Evolutionary conservation across 2,888 invertebrate genomes (phyloP), one percentile per base, ranked within the genome.

Genomic region (Embidobia sp.): DNA sequence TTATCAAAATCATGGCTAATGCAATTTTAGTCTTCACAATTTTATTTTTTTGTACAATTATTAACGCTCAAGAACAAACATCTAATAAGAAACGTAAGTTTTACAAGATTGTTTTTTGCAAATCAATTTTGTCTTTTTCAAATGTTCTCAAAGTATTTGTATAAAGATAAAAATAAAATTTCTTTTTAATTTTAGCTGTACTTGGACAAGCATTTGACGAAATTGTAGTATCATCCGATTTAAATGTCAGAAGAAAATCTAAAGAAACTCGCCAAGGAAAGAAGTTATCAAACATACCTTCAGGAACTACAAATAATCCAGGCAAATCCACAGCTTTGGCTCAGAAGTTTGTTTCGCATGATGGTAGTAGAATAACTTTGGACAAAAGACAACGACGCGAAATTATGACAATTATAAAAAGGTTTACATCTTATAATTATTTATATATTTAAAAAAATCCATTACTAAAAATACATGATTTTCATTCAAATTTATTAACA

Each of bases 121-220:
- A n/a, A n/a, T n/a, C n/a, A n/a, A n/a, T n/a, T n/a, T n/a, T n/a
- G n/a, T 48, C 0, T 18, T 15, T 27, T 7, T 5, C 11, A 15
- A 15, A 15, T 15, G 2, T 27, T 10, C 11, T 16, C 11, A 46
- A 4, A 31, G 4, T 31, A 10, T 42, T 42, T 31, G 19, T 22
- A 26, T 16, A 42, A 2, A 19, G 27, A 64, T 44, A 57, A 11
- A 31, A 31, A 31, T 7, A 31, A 31, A 31, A 7, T 35, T 35
- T 4, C 7, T 13, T 40, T 42, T 35, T 10, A 2, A 29, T 63
- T 64, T 51, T 29, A 55, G 89, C 85, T 49, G 80, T 83, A 67
- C 81, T 84, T 64, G 89, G 90, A 70, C 87, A 86, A 70, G 85
- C 89, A 13, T 90, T 90, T 77, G 90, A 90, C 77, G 91, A 91